phyloP scores from a whole-genome alignment of 2,113 vertebrate genomes.

The Petrocephalus microphthalmus region DNA sequence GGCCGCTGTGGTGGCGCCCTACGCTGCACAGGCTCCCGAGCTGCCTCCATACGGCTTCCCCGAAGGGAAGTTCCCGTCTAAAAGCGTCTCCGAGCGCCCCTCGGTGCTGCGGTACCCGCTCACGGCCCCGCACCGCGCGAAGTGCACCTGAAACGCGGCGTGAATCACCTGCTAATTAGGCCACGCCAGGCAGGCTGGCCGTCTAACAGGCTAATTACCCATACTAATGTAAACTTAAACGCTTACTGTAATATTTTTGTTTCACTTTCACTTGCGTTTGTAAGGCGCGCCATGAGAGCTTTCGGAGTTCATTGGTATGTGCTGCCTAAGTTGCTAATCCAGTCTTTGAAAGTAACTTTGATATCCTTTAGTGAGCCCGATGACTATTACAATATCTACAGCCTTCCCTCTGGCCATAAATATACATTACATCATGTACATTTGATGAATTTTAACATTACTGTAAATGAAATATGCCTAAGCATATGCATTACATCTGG shows the following conservation, averaged over 20 bases:
- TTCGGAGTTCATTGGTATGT: neutral
- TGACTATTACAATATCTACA: neutral
- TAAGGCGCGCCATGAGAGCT: neutral
- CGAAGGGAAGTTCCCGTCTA: neutral
- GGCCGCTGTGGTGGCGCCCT: neutral
- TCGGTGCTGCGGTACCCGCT: neutral
- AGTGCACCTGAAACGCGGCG: neutral
- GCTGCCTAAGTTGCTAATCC: neutral
- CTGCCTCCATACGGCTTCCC: neutral
- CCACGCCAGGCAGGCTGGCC: neutral
- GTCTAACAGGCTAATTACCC: neutral
- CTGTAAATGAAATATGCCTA: neutral
- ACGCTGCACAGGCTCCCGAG: neutral
- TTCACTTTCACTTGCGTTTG: neutral
- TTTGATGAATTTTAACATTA: neutral
- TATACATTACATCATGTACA: neutral
- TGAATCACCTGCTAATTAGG: neutral
- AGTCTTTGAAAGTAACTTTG: neutral
- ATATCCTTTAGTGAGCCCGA: neutral
- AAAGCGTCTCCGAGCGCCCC: neutral
- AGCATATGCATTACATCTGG: neutral
- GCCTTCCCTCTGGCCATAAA: neutral
- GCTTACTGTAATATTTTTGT: constrained; percentile 2
- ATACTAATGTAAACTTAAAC: neutral
- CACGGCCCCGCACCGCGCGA: neutral